These are phyloP conservation scores for Pseudomyrmex cubaensis DNA, from an alignment of 1,140 invertebrate species.

Conservation along the genomic window DNA sequence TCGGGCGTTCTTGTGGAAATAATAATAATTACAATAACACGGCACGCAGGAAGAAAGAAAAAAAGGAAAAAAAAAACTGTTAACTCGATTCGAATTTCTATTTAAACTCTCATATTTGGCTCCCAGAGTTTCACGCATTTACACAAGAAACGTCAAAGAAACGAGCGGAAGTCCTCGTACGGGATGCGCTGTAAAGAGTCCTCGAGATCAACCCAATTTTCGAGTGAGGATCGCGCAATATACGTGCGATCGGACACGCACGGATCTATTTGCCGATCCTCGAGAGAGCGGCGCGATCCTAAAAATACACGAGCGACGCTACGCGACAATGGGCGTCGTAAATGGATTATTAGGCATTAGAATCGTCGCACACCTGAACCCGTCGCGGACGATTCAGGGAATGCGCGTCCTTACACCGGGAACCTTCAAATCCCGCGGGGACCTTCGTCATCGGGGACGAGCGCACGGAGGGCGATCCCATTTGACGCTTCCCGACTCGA, in stretches of 20 bases:
- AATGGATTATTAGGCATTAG: slow-evolving; percentile 76
- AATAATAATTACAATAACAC: slow-evolving; percentile 17
- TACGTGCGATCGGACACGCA: background rate
- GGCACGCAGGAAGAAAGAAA: too few relatives aligned
- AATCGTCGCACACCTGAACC: slow-evolving; percentile 69
- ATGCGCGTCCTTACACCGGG: slow-evolving; percentile 21
- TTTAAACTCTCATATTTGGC: background rate
- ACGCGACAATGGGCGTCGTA: slow-evolving; percentile 59
- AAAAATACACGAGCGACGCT: slow-evolving; percentile 69
- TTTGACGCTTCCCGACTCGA: slow-evolving; percentile 57
- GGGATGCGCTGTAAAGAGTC: slow-evolving; percentile 17
- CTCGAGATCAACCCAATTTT: slow-evolving; percentile 37
- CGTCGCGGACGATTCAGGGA: background rate
- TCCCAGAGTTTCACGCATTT: background rate
- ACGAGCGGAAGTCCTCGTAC: slow-evolving; percentile 13
- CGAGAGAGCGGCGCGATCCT: slow-evolving; percentile 57
- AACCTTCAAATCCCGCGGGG: slow-evolving; percentile 31
- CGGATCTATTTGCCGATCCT: slow-evolving; percentile 61
- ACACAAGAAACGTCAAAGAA: background rate
- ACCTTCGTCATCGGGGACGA: slow-evolving; percentile 39
- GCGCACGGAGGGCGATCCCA: slow-evolving; percentile 56
- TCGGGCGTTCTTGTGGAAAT: background rate
- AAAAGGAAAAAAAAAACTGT: too few relatives aligned
- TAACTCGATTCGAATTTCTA: background rate
- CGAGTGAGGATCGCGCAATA: background rate